Conservation (phyloP, 2,113 vertebrate genomes). For the Oenanthe melanoleuca region DNA sequence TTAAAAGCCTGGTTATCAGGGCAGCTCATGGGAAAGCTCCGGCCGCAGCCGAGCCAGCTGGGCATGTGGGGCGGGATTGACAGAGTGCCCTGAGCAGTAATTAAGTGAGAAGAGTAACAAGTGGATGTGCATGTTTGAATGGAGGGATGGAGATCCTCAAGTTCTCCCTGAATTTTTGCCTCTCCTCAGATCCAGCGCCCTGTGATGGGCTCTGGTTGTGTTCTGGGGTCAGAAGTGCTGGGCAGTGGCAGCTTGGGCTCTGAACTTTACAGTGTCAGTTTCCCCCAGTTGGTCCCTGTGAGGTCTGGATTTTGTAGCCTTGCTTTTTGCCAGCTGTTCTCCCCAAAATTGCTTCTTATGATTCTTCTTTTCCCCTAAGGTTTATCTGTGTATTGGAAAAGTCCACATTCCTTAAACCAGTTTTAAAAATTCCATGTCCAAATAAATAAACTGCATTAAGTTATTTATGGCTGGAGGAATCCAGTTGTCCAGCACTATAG, state of each 20-base stretch:
- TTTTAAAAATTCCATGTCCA: background rate
- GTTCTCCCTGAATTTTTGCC: background rate
- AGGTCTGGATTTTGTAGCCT: background rate
- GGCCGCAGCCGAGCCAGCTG: accelerated
- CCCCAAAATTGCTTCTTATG: background rate
- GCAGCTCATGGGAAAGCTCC: background rate
- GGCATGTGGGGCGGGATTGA: background rate
- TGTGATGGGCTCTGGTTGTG: accelerated
- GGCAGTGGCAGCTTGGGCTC: accelerated
- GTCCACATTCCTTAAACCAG: background rate
- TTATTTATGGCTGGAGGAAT: background rate
- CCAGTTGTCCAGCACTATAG: background rate
- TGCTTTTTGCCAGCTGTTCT: background rate
- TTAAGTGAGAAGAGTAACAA: background rate
- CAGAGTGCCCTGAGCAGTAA: background rate
- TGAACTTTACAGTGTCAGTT: accelerated
- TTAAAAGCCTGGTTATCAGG: background rate
- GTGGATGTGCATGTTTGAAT: background rate
- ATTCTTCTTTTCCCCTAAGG: background rate
- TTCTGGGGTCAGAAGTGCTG: accelerated
- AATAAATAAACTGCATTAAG: background rate
- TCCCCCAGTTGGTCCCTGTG: background rate
- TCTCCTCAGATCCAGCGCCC: accelerated
- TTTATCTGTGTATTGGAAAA: background rate
- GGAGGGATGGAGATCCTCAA: background rate